Base-by-base conservation (phyloP, 1,140 invertebrate genomes). In the Arctopsyche grandis region DNA sequence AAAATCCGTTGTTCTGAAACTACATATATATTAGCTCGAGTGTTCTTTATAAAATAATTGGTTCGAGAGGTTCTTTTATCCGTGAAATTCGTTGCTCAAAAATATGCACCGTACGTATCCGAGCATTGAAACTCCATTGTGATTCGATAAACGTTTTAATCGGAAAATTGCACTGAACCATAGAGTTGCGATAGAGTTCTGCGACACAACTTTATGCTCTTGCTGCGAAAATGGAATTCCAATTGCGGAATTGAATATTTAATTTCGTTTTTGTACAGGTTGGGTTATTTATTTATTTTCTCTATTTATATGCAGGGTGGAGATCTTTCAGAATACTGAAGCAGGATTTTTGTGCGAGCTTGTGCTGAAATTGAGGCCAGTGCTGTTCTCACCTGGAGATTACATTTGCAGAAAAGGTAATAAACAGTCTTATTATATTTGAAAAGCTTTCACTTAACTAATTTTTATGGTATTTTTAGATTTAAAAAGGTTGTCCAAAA, bases 361-460 rank as follows among this genome's bases (percentile, higher is more conserved):
- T 79, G 98, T 99, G 75, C 90, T 99, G 52, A 91, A 96, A 85
- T 90, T 99, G 77, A 91, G 96, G 83, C 98, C 98, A 44, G 97
- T 99, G 19, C 92, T 99, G 73, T 99, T 99, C 89, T 99, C 97
- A 84, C 98, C 98, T 44, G 97, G 97, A 77, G 98, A 99, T 90
- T 99, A 98, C 88, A 99, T 99, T 87, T 99, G 98, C 89, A 93
- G 97, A 84, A 99, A 99, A 95, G 97, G 97, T 98, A n/a, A n/a
- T n/a, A n/a, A n/a, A n/a, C n/a, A n/a, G n/a, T n/a, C n/a, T n/a
- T n/a, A n/a, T n/a, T 82, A 63, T 69, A n/a, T 19, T 74, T 52
- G 4, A 26, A 38, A 21, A 52, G 3, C 4, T 52, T 56, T 3
- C 52, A n/a, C 52, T 56, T 56, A 21, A 38, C 29, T 38, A 38